Conservation (phyloP, 1,140 invertebrate genomes). For the Drosophila serrata region DNA sequence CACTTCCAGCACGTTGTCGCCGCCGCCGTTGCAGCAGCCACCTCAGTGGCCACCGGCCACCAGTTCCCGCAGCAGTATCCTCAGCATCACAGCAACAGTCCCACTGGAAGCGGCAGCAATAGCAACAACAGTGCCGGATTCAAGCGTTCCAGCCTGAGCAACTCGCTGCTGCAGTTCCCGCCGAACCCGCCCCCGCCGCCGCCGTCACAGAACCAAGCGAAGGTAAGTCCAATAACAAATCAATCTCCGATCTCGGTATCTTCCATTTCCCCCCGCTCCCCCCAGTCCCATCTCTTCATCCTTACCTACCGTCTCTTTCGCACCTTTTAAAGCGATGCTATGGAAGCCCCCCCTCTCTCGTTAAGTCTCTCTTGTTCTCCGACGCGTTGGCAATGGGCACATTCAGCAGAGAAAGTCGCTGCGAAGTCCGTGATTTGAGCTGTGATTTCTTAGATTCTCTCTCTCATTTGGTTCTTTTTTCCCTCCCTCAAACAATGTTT, state of each 20-base stretch:
- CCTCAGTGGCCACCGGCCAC: slow-evolving; percentile 70
- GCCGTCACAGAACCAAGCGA: slow-evolving; percentile 53
- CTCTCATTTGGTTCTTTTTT: background rate
- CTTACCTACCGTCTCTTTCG: slow-evolving; percentile 8
- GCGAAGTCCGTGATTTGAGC: background rate
- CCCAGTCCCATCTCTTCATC: background rate
- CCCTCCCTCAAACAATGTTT: background rate
- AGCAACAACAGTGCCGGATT: slow-evolving; percentile 59
- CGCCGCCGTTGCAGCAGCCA: slow-evolving; percentile 70
- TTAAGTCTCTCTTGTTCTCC: background rate
- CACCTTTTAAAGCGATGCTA: slow-evolving; percentile 30
- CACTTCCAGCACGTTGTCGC: slow-evolving; percentile 76
- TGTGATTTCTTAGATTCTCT: background rate
- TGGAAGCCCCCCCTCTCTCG: slow-evolving; percentile 17
- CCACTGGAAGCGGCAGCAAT: slow-evolving; percentile 53
- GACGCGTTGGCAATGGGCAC: slow-evolving; percentile 23
- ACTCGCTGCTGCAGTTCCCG: slow-evolving; percentile 59
- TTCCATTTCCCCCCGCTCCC: background rate
- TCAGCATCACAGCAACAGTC: slow-evolving; percentile 51
- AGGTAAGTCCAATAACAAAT: slow-evolving; percentile 65
- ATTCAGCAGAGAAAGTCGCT: slow-evolving; percentile 21
- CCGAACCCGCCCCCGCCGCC: slow-evolving; percentile 47
- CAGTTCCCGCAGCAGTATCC: slow-evolving; percentile 54
- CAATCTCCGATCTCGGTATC: slow-evolving; percentile 23
- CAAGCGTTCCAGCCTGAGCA: slow-evolving; percentile 67